These are phyloP conservation scores for Lates japonicus DNA, from an alignment of 2,797 vertebrate genomes.

Conservation along the genomic window DNA sequence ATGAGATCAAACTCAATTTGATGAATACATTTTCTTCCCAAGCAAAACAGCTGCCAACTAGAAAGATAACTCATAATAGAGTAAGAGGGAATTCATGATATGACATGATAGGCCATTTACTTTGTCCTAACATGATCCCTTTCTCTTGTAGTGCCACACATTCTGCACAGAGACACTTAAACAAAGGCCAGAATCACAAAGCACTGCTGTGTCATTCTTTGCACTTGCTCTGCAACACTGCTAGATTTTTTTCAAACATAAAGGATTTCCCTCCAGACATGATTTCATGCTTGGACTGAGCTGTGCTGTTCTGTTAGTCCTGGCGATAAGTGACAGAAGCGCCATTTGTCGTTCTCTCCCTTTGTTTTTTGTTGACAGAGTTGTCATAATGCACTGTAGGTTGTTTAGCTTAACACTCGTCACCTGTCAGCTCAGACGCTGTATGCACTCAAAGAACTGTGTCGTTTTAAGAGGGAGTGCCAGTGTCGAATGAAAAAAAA, in stretches of 20 bases:
- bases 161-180: conserved; percentile 15
- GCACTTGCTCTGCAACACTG: neutral
- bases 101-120: conserved; percentile 5
- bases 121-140: conserved; percentile 23
- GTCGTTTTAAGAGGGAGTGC: conserved; percentile 39
- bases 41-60: conserved; percentile 11
- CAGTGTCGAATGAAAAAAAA: conserved; percentile 17
- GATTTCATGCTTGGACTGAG: conserved; percentile 61
- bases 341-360: conserved; percentile 52
- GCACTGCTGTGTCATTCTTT: conserved; percentile 4
- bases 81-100: conserved; percentile 4
- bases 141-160: conserved; percentile 12
- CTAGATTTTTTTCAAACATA: conserved; percentile 16
- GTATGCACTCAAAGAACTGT: conserved; percentile 27
- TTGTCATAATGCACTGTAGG: conserved; percentile 59
- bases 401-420: conserved; percentile 64
- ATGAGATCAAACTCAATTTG: conserved; percentile 20
- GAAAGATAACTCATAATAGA: neutral
- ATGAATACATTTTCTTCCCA: conserved; percentile 1
- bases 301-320: conserved; percentile 41
- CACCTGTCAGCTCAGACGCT: conserved; percentile 63
- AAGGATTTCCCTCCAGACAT: conserved; percentile 52
- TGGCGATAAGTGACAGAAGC: conserved; percentile 57
- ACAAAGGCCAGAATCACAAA: conserved; percentile 33
- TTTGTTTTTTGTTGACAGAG: conserved; percentile 58